Conservation (phyloP, 2,113 vertebrate genomes). For the Petromus typicus region DNA sequence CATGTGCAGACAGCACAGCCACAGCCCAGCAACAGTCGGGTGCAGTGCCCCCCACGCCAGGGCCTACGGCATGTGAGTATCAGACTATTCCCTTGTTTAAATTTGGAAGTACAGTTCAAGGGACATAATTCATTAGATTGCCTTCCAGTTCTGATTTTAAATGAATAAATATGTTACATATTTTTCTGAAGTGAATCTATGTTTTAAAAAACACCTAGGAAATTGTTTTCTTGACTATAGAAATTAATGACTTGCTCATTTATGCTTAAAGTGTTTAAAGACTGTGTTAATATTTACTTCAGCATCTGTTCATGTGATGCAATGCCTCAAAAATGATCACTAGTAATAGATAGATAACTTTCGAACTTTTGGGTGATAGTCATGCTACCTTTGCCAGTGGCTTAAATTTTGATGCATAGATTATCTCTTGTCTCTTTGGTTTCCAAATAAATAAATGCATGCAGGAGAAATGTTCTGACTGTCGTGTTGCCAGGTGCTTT, state of each 20-base stretch:
- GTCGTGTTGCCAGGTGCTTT: not conserved
- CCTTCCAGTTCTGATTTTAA: not conserved
- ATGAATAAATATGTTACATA: not conserved
- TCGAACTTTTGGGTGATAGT: not conserved
- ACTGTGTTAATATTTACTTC: not conserved
- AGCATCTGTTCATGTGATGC: not conserved
- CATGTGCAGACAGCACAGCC: conserved; percentile 87
- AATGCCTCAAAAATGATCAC: not conserved
- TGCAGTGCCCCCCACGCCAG: conserved; percentile 91
- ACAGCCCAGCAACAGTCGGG: conserved; percentile 87
- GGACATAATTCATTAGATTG: not conserved
- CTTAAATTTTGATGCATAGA: not conserved
- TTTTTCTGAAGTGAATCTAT: not conserved
- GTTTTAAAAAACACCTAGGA: not conserved
- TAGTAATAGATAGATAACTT: not conserved
- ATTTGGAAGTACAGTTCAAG: not conserved
- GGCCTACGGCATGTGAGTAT: conserved; percentile 92
- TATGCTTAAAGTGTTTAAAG: not conserved
- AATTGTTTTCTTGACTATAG: not conserved
- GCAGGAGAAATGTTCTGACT: not conserved
- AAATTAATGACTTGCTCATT: not conserved
- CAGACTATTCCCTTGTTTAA: rapidly evolving
- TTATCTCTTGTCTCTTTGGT: not conserved
- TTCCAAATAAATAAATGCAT: not conserved
- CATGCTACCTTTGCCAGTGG: not conserved